Evolutionary conservation across 1,140 invertebrate species (phyloP), one percentile per base, ranked within the genome.

Genomic region (Drosophila mauritiana): DNA sequence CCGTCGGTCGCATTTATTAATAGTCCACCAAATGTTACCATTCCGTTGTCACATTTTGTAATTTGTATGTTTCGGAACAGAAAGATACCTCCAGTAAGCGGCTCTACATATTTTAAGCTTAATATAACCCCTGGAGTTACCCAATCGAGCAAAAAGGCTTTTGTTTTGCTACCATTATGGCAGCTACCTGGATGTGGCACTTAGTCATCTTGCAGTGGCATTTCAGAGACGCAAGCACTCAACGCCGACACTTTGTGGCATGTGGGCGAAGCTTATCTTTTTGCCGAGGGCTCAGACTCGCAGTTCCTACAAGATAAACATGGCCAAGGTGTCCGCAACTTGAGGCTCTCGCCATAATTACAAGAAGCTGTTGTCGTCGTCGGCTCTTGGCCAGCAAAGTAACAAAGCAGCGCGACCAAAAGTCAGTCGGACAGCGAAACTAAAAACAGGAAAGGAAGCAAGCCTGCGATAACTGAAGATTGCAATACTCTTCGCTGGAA

Each of bases 191-290:
- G 7, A 25, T 42, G 31, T 63, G 51, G 40, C 69, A 62, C 57
- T 63, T 62, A 63, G 72, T 74, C 72, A 74, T 73, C 27, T 36
- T 62, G 70, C 69, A 43, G 68, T 73, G 56, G 57, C 70, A 63
- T 74, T 73, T 54, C 34, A 15, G 37, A 53, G 69, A 73, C 54
- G 70, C 69, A 20, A 57, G 65, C 69, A 62, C 58, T 73, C 48
- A 37, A 36, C 55, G 39, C 49, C 61, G 49, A 49, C 57, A 46
- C 69, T 27, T 59, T 34, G 40, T 55, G 58, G 52, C 73, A 65
- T 56, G 73, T 75, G 73, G 73, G 73, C 73, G 70, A 75, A 75
- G 51, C 45, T 43, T 56, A 51, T 48, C 40, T 63, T 31, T 39
- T 36, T 22, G 8, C 58, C 17, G 36, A 65, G 56, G 39, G 22